phyloP scores from a whole-genome alignment of 1,140 invertebrate species.

The Macrotrachela quadricornifera region DNA sequence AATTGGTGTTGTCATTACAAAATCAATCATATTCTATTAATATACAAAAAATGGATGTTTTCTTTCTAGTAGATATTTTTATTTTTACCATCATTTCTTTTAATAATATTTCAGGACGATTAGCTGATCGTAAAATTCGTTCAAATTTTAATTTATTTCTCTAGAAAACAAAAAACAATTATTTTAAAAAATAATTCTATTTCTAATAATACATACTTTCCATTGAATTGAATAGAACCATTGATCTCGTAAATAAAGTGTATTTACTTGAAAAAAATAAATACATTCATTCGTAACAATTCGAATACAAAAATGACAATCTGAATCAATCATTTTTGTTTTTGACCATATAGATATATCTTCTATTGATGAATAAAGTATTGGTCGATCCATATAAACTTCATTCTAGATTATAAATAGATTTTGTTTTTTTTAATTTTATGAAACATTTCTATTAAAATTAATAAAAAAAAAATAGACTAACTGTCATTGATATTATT shows the following conservation, averaged over 20 bases:
- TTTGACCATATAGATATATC: conserved; percentile 53
- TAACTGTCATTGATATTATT: neutral
- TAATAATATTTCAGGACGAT: conserved; percentile 48
- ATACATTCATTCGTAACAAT: conserved; percentile 55
- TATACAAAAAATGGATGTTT: conserved; percentile 9
- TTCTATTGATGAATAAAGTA: conserved; percentile 52
- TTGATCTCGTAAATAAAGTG: conserved; percentile 55
- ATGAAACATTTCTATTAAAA: conserved; percentile 32
- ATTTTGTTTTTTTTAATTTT: conserved; percentile 28
- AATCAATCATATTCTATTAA: conserved; percentile 50
- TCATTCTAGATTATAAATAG: conserved; percentile 35
- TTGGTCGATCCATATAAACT: conserved; percentile 46
- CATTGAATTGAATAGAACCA: conserved; percentile 62
- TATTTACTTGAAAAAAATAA: conserved; percentile 49
- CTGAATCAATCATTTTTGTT: conserved; percentile 42
- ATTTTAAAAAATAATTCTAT: too few relatives aligned
- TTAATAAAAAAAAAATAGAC: neutral
- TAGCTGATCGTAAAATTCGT: conserved; percentile 43
- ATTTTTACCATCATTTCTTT: conserved; percentile 50
- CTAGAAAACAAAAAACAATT: too few relatives aligned
- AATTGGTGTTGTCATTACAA: conserved; percentile 50
- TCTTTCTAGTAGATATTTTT: neutral
- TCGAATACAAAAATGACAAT: conserved; percentile 54
- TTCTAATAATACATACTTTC: conserved; percentile 31
- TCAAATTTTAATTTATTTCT: conserved; percentile 55